Base-by-base conservation (phyloP, 2,888 invertebrate species). In the Epirrhoe tristata region DNA sequence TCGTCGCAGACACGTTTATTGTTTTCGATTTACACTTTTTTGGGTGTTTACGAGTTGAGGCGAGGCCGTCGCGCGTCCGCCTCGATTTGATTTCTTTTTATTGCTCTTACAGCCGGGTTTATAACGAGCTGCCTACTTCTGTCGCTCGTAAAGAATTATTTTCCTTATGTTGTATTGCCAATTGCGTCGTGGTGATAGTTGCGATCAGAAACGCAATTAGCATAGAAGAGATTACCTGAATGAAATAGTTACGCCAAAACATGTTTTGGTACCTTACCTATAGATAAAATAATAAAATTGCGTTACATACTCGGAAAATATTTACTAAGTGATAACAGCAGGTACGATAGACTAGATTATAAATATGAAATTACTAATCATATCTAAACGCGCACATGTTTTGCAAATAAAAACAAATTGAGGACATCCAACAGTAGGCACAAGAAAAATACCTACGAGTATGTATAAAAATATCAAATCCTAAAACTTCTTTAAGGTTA, bases 1-100 rank as follows among this genome's bases (percentile, higher is more conserved):
- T 68, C 81, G 78, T 77, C 81, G 83, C 84, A 91, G 91, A 91
- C 91, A 79, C 85, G 82, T 89, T 90, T 89, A 90, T 90, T 87
- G 88, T 89, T 88, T 89, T 87, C 84, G 80, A 84, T 89, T 86
- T 85, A 88, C 83, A 86, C 85, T 89, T 91, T 90, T 88, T 90
- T 89, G 83, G 82, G 83, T 88, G 89, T 90, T 90, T 90, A 89
- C 87, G 88, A 87, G 81, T 74, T 69, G 80, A 82, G 74, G 74
- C 88, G 90, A 90, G 91, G 91, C 88, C 91, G 86, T 75, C 73
- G 77, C 79, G 82, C 84, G 87, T 89, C 90, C 90, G 90, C 84
- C 83, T 87, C 79, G 81, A 83, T 84, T 83, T 83, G 74, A 81
- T 85, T 83, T 85, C 80, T 82, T 86, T 88, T 88, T 86, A 86